Evolutionary conservation across 2,888 invertebrate species (phyloP), one percentile per base, ranked within the genome.

Genomic region (Heliconius sara): DNA sequence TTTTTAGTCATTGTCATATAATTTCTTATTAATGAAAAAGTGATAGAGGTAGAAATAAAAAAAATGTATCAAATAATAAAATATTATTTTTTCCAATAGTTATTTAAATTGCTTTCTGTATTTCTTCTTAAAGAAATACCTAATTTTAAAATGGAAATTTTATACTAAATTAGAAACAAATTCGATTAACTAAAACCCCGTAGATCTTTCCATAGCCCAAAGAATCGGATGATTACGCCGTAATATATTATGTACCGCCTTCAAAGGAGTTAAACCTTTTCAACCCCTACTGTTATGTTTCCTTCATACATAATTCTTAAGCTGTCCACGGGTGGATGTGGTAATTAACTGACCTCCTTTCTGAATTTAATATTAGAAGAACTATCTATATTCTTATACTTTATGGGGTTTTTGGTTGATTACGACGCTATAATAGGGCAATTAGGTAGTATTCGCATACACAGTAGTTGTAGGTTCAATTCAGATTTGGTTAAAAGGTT

Each of bases 341-440:
- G 73, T 73, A 73, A 73, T 73, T 73, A 60, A 73, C 73, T 73
- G 57, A n/a, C 30, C 47, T 43, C 72, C 73, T 60, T 60, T 60
- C 60, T 60, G 72, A 72, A 72, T 57, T 57, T 72, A 6, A 72
- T 72, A 57, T 72, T 57, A 22, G 1, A 72, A 22, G 30, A 30
- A 72, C 57, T 72, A 72, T 72, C 30, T 72, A 52, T 57, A 34
- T 9, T 22, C 12, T 52, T 72, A 72, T 30, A 67, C 3, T 67
- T n/a, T 39, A 34, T 67, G 10, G 1, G 12, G 12, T 34, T 34
- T 30, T 67, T 67, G 4, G 25, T 63, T 25, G 3, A 52, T 19
- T 52, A 19, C 19, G 19, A 52, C 52, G 52, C 52, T 52, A 52
- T 19, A 52, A 19, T 7, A 52, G 2, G 19, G 19, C 52, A 52